Evolutionary conservation across 2,113 vertebrate species (phyloP), one percentile per base, ranked within the genome.

Genomic region (Sminthopsis crassicaudata): DNA sequence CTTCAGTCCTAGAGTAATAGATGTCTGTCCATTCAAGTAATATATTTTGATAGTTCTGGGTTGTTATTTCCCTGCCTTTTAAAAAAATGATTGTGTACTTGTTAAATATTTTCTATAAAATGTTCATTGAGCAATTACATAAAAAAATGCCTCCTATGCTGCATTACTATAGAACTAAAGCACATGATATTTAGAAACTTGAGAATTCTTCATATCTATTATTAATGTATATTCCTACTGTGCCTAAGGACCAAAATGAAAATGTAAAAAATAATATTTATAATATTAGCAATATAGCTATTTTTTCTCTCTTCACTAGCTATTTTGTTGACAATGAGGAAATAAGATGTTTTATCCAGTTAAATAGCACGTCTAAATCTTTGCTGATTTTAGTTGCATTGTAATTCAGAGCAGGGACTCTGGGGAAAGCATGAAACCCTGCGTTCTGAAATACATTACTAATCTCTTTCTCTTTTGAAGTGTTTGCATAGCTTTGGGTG

Each of bases 391-490:
- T 91, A 46, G n/a, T 54, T 96, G 4, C 0, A 94, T 42, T 93
- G 42, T 50, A 92, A 95, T 91, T 27, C 25, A 6, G 53, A 95
- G 27, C 1, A 95, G 0, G 53, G 94, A 16, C 2, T 90, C 30
- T 16, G 2, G 76, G 8, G 76, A 95, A 91, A 97, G 48, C 0
- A 93, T 93, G 30, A 94, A 95, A 95, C 7, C 2, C 3, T 52
- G 19, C 0, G 91, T 96, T 96, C 88, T 96, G 52, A 96, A 97
- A 96, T 92, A 95, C 2, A 57, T 96, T 25, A 91, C 27, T 53
- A 92, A 92, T 89, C 23, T 11, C 1, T 92, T 92, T 95, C 53
- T 92, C 4, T 93, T 94, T 96, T 93, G 42, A 91, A 95, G 0
- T 19, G 24, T 95, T 96, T 96, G 0, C 46, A 90, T 27, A 96